These are phyloP conservation scores for Amyelois transitella DNA, from an alignment of 1,140 invertebrate genomes.

Conservation along the genomic window DNA sequence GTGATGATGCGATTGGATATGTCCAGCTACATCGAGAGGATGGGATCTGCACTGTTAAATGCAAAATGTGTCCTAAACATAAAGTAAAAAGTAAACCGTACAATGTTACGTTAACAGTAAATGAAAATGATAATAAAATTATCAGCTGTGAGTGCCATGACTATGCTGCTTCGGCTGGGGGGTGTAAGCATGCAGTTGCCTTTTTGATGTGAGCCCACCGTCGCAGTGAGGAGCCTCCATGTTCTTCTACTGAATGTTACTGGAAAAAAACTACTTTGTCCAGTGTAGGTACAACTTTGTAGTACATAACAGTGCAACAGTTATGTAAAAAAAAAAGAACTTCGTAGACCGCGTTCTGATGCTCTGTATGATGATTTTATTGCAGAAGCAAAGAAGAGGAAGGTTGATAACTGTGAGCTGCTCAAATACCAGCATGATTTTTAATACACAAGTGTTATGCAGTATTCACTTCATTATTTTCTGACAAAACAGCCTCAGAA, in stretches of 20 bases:
- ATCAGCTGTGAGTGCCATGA: slow-evolving; percentile 14
- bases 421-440: slow-evolving; percentile 16
- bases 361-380: slow-evolving; percentile 13
- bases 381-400: slow-evolving; percentile 17
- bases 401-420: slow-evolving; percentile 21
- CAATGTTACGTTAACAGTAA: slow-evolving; percentile 8
- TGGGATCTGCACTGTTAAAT: slow-evolving; percentile 17
- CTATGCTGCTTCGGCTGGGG: slow-evolving; percentile 20
- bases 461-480: neutral
- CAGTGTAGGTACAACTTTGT: slow-evolving; percentile 18
- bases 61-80: slow-evolving; percentile 26
- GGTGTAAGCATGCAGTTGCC: slow-evolving; percentile 39
- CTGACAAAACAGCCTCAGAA: slow-evolving; percentile 6
- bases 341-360: neutral
- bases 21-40: slow-evolving; percentile 12
- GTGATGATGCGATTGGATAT: slow-evolving; percentile 2
- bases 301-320: slow-evolving; percentile 14
- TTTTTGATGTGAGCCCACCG: slow-evolving; percentile 57
- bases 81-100: slow-evolving; percentile 20
- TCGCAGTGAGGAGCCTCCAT: slow-evolving; percentile 50
- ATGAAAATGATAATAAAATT: slow-evolving; percentile 17
- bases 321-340: slow-evolving; percentile 5
- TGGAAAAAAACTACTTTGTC: slow-evolving; percentile 32
- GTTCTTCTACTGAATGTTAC: slow-evolving; percentile 45
- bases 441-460: neutral